phyloP scores from a whole-genome alignment of 2,888 invertebrate species.

The Lasioglossum leucozonium region DNA sequence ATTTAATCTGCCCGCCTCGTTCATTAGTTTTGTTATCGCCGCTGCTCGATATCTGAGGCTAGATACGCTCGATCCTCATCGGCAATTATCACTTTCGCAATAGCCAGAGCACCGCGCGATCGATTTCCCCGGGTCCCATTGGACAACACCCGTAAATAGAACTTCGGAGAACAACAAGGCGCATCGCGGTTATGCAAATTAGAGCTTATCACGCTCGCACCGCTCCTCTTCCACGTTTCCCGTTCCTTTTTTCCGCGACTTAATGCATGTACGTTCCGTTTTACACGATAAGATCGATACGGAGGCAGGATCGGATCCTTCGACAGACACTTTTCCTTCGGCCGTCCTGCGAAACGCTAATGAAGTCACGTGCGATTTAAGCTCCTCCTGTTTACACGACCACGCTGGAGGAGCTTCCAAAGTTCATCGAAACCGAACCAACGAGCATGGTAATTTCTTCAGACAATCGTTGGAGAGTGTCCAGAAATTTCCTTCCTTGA shows the following conservation, averaged over 20 bases:
- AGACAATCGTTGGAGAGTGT: background rate
- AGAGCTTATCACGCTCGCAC: slow-evolving; percentile 25
- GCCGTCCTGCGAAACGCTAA: background rate
- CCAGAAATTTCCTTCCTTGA: background rate
- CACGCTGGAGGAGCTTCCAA: background rate
- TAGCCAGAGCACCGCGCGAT: background rate
- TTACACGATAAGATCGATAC: slow-evolving; percentile 31
- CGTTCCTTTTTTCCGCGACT: background rate
- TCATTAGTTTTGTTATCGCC: background rate
- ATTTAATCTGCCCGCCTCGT: background rate
- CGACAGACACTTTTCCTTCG: background rate
- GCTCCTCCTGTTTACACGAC: background rate
- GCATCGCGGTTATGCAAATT: slow-evolving; percentile 46
- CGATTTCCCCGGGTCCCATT: slow-evolving; percentile 20
- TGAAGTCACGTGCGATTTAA: slow-evolving; percentile 18
- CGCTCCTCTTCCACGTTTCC: slow-evolving; percentile 3
- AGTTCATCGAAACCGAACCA: background rate
- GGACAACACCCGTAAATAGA: background rate
- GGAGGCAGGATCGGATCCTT: slow-evolving; percentile 9
- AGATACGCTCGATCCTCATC: background rate
- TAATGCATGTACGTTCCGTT: slow-evolving; percentile 37
- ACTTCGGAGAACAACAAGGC: slow-evolving; percentile 8
- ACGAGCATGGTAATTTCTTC: background rate
- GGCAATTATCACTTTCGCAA: slow-evolving; percentile 6
- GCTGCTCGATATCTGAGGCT: background rate